Evolutionary conservation across 2,797 vertebrate species (phyloP).

Genomic region (Lacerta viridis): DNA sequence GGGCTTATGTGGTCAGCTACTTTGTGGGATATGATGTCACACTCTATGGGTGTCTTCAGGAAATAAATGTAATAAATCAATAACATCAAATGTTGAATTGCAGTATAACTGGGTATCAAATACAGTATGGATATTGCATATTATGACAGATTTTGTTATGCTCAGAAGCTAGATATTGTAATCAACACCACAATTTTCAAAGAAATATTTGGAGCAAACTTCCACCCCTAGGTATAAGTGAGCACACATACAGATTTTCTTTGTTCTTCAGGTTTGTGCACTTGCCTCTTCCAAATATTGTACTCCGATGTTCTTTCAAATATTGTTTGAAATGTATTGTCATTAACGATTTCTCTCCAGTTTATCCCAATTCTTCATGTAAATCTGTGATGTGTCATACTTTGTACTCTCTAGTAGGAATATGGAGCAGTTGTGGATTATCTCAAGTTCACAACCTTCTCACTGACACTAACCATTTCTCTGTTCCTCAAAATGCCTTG

Average conservation of each 20-base stretch:
- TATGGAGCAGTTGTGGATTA: not conserved
- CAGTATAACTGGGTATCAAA: not conserved
- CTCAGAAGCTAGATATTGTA: not conserved
- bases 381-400: not conserved
- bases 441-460: conserved; percentile 19
- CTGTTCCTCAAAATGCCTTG: conserved; percentile 60
- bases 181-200: not conserved
- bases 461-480: conserved; percentile 57
- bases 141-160: not conserved
- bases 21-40: not conserved
- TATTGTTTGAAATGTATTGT: not conserved
- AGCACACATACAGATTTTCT: not conserved
- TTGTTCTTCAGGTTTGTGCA: conserved; percentile 24
- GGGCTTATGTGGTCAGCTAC: not conserved
- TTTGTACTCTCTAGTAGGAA: not conserved
- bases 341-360: not conserved
- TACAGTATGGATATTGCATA: not conserved
- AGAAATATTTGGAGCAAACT: not conserved
- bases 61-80: not conserved
- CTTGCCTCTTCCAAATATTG: conserved; percentile 36
- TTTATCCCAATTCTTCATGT: not conserved
- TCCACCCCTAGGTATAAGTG: conserved; percentile 29
- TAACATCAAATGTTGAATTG: not conserved
- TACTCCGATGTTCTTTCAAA: not conserved
- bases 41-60: not conserved